Percentiles rank a stretch among this genome's conserved stretches.
phyloP scores from a whole-genome alignment of 2,888 invertebrate genomes.

The Epistrophe eligans region DNA sequence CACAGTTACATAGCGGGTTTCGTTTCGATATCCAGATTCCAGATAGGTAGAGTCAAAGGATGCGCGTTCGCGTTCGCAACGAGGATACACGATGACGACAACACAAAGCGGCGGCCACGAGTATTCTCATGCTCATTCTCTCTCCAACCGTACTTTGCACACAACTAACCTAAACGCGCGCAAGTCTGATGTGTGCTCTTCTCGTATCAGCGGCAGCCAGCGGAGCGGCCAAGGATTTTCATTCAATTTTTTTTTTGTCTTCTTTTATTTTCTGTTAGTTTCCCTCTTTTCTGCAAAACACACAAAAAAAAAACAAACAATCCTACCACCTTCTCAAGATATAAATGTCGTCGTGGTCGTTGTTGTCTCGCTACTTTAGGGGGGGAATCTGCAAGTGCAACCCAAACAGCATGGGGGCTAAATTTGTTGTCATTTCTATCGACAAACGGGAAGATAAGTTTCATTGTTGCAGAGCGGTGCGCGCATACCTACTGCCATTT shows the following conservation, averaged over 20 bases:
- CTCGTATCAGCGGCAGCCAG: constrained; percentile 46
- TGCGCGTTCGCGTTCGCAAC: constrained; percentile 71
- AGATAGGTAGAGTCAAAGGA: constrained; percentile 65
- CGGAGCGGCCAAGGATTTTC: constrained; percentile 66
- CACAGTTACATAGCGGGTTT: constrained; percentile 66
- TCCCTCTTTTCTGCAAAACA: constrained; percentile 60
- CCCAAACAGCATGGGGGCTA: constrained; percentile 48
- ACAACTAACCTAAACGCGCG: constrained; percentile 74
- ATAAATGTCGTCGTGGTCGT: constrained; percentile 11
- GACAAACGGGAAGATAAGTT: constrained; percentile 38
- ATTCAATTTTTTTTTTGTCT: constrained; percentile 31
- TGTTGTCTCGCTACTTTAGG: constrained; percentile 20
- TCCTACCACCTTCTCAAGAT: constrained; percentile 58
- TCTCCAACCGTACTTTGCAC: constrained; percentile 74
- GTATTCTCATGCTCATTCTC: constrained; percentile 73
- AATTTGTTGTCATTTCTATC: constrained; percentile 46
- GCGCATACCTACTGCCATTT: background rate
- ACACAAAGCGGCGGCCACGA: constrained; percentile 71
- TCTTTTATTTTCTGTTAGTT: constrained; percentile 23
- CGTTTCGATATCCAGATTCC: constrained; percentile 23
- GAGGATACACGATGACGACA: constrained; percentile 72
- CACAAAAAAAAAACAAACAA: constrained; percentile 12
- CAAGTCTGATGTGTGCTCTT: constrained; percentile 71
- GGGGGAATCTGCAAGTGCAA: constrained; percentile 49
- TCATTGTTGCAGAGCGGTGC: constrained; percentile 44